A percentile compares a stretch with the other conserved stretches of the same genome.
These are phyloP conservation scores for Girardinus metallicus DNA, from an alignment of 2,797 vertebrate genomes.

Conservation along the genomic window DNA sequence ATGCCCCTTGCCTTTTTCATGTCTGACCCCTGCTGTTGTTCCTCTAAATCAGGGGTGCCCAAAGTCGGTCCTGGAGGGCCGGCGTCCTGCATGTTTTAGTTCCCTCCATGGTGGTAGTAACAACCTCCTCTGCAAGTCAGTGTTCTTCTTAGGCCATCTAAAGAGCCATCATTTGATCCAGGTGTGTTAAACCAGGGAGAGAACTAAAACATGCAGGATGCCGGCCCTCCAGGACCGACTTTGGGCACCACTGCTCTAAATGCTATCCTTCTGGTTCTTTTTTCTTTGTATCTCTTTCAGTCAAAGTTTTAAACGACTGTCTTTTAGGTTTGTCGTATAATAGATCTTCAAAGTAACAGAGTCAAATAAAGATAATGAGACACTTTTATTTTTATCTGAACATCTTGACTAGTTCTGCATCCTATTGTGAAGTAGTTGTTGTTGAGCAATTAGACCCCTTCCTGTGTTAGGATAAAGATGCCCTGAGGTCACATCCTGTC, in stretches of 20 bases:
- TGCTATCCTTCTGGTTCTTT: constrained; percentile 17
- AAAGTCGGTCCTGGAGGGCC: too few relatives aligned
- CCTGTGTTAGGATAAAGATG: constrained; percentile 68
- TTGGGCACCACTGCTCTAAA: too few relatives aligned
- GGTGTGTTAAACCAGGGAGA: too few relatives aligned
- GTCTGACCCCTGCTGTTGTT: constrained; percentile 70
- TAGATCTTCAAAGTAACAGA: constrained; percentile 31
- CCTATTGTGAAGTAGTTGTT: constrained; percentile 65
- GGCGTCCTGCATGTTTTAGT: too few relatives aligned
- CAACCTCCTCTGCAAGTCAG: too few relatives aligned
- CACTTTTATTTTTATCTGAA: constrained; percentile 9
- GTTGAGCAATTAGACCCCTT: constrained; percentile 69
- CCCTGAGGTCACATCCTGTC: constrained; percentile 74
- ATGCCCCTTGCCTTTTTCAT: constrained; percentile 81
- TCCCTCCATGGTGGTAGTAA: too few relatives aligned
- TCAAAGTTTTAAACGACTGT: constrained; percentile 7
- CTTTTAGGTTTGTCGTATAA: constrained; percentile 11
- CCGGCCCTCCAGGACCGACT: too few relatives aligned
- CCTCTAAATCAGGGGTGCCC: too few relatives aligned
- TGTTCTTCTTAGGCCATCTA: too few relatives aligned
- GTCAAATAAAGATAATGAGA: neutral
- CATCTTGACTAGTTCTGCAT: constrained; percentile 18
- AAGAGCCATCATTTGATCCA: too few relatives aligned
- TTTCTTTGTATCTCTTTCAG: constrained; percentile 19
- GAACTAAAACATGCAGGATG: too few relatives aligned